Base-by-base conservation (phyloP, 2,113 vertebrate genomes). In the Tachycineta bicolor region DNA sequence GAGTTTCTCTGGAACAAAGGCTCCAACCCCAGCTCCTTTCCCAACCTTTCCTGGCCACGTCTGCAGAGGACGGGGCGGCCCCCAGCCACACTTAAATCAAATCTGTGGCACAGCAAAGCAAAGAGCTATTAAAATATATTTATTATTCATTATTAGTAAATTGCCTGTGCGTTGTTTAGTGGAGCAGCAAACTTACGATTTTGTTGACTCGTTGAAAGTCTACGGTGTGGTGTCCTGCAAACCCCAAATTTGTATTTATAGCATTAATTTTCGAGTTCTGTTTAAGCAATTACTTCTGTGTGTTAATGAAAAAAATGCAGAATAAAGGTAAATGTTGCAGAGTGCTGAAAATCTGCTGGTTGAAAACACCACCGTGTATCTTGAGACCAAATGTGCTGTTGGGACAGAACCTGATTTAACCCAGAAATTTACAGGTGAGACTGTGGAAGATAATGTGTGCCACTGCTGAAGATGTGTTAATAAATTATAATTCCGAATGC, bases 81-180 rank as follows among this genome's bases (percentile, higher is more conserved):
- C 89, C 97, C 56, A 14, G 83, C 55, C 79, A 34, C 83, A 2
- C 39, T 92, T 95, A 96, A 88, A 96, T 97, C 81, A 93, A 95
- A 90, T 89, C 94, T 97, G 95, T 96, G 96, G 60, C 95, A 81
- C 79, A 80, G 79, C 85, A 97, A 97, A 96, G 6, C 34, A 47
- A 97, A 95, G 64, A 91, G 95, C 96, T 97, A 98, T 98, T 98
- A 98, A 98, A 97, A 97, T 96, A 94, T 97, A 98, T 98, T 98
- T 97, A 98, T 98, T 98, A 98, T 98, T 98, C 97, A 98, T 98
- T 98, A 98, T 97, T 97, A 98, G 97, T 73, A 98, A 98, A 98
- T 98, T 98, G 97, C 98, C 97, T 94, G 92, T 75, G 67, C 90
- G 97, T 95, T 96, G 95, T 96, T 91, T 96, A 91, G 90, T 77